phyloP scores from a whole-genome alignment of 2,113 vertebrate species.

The Girardinichthys multiradiatus region DNA sequence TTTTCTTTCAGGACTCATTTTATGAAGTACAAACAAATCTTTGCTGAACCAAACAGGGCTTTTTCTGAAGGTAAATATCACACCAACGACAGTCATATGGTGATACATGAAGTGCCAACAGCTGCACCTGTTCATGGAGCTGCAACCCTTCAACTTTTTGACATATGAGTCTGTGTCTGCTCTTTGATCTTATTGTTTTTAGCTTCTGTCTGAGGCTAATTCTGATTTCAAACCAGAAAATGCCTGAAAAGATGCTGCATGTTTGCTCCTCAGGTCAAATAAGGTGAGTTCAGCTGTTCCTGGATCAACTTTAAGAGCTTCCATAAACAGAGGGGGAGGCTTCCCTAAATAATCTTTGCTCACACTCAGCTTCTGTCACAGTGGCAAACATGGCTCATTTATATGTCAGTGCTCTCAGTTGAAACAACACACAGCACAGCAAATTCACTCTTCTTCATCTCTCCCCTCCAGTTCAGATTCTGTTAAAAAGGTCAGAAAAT shows the following conservation, averaged over 20 bases:
- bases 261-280: constrained; percentile 45
- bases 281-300: constrained; percentile 64
- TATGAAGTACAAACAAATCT: not conserved
- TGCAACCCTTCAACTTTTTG: constrained; percentile 40
- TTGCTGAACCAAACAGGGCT: not conserved
- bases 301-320: constrained; percentile 37
- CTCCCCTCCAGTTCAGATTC: constrained; percentile 24
- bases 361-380: constrained; percentile 15
- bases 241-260: constrained; percentile 22
- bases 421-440: constrained; percentile 42
- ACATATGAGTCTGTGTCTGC: constrained; percentile 20
- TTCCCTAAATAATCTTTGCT: constrained; percentile 38
- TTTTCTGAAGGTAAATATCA: constrained; percentile 21
- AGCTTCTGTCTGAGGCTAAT: constrained; percentile 23
- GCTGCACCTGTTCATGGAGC: constrained; percentile 57
- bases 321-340: constrained; percentile 17
- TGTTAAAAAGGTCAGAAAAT: constrained; percentile 34
- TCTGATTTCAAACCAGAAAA: constrained; percentile 49
- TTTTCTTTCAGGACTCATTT: constrained; percentile 3
- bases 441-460: constrained; percentile 39
- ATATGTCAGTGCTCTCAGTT: constrained; percentile 18
- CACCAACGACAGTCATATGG: constrained; percentile 27
- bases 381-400: constrained; percentile 18
- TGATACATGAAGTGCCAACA: constrained; percentile 60
- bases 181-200: constrained; percentile 36